Evolutionary conservation across 2,113 vertebrate species (phyloP), one percentile per base, ranked within the genome.

Genomic region (Muntiacus reevesi): DNA sequence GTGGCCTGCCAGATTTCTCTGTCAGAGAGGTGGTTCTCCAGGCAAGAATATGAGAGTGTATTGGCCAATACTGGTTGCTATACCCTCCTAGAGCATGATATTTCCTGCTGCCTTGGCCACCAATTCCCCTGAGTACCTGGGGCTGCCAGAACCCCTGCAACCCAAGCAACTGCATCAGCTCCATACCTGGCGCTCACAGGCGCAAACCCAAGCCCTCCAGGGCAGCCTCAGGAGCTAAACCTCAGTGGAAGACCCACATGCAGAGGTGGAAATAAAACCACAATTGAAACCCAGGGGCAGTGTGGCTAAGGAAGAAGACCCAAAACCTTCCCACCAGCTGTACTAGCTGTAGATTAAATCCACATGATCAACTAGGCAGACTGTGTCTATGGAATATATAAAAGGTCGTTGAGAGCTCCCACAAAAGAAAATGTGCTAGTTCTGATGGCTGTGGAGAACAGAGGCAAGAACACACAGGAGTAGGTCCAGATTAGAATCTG

Each of bases 191-290:
- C 19, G 19, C n/a, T 71, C 10, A 71, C 67, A 6, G n/a, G 64
- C 0, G 67, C 67, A 71, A 3, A 71, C 67, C 67, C 67, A 71
- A 71, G 67, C 10, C n/a, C 67, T 71, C 67, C n/a, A 71, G 67
- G 9, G 67, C 19, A 71, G 67, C n/a, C 67, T 23, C 67, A 23
- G n/a, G n/a, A 71, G 67, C 67, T 10, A 71, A 71, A 40, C 19
- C n/a, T 0, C 67, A 71, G 10, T 40, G n/a, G 19, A 71, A 0
- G 9, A 40, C 67, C 8, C n/a, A 71, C 67, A 12, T 71, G 1
- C 12, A 71, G n/a, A 71, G 64, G n/a, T 40, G n/a, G n/a, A 40
- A 71, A 40, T 71, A 71, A 71, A 40, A 40, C 19, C 19, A 40
- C 67, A 12, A 12, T 71, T 71, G 67, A 71, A 36, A 40, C 10